Evolutionary conservation across 2,797 vertebrate genomes (phyloP).

Genomic region (Lindbergichthys nudifrons): DNA sequence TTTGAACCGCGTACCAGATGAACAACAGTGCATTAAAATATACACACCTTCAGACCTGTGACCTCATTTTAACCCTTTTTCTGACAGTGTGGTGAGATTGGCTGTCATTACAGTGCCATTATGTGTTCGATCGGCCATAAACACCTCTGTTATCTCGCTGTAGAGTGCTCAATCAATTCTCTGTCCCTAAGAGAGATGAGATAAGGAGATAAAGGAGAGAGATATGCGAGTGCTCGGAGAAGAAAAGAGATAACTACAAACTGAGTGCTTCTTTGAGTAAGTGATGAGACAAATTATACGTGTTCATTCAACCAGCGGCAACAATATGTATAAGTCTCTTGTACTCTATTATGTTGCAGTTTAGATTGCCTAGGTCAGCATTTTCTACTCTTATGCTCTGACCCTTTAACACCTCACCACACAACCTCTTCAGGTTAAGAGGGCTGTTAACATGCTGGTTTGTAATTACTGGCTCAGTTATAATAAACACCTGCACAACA

Average conservation of each 20-base stretch:
- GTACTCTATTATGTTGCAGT: slow-evolving; percentile 3
- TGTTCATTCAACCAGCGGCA: background rate
- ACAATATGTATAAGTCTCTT: background rate
- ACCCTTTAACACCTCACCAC: slow-evolving; percentile 35
- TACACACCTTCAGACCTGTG: slow-evolving; percentile 73
- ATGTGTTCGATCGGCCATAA: slow-evolving; percentile 74
- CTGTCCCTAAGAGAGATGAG: slow-evolving; percentile 61
- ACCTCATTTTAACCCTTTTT: slow-evolving; percentile 69
- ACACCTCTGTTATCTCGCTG: slow-evolving; percentile 68
- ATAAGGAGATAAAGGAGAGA: slow-evolving; percentile 64
- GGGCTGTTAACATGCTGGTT: slow-evolving; percentile 33
- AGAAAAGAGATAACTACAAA: slow-evolving; percentile 32
- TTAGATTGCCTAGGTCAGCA: background rate
- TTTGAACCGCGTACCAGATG: slow-evolving; percentile 62
- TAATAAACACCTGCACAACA: slow-evolving; percentile 58
- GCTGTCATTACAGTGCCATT: slow-evolving; percentile 74
- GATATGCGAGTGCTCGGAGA: slow-evolving; percentile 38
- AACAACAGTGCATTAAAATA: slow-evolving; percentile 58
- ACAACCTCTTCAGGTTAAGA: slow-evolving; percentile 33
- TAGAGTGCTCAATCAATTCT: slow-evolving; percentile 64
- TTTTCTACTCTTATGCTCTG: slow-evolving; percentile 29
- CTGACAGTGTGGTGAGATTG: slow-evolving; percentile 72
- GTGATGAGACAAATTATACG: background rate
- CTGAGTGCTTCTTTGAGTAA: slow-evolving; percentile 10
- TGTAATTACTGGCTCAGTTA: slow-evolving; percentile 71